Conservation (phyloP, 2,113 vertebrate genomes). For the Malurus alboscapulatus region DNA sequence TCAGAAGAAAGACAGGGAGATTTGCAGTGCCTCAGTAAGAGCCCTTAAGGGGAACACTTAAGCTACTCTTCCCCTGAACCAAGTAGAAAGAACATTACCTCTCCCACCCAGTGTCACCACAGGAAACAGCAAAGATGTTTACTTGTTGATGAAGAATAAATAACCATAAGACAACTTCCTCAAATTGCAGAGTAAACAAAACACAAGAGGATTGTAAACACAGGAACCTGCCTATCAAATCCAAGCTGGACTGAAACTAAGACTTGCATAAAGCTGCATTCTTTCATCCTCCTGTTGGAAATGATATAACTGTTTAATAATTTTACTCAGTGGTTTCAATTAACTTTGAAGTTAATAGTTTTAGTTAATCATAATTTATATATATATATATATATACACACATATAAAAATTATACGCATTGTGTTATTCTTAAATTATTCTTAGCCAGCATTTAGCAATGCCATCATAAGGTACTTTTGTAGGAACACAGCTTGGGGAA, state of each 20-base stretch:
- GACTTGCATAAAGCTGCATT: not conserved
- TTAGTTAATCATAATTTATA: not conserved
- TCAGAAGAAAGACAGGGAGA: not conserved
- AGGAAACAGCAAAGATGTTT: not conserved
- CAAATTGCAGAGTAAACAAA: not conserved
- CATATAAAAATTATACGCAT: not conserved
- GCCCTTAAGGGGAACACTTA: not conserved
- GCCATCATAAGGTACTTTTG: not conserved
- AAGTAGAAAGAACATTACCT: not conserved
- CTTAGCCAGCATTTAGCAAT: not conserved
- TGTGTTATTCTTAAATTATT: not conserved
- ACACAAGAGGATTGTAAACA: not conserved
- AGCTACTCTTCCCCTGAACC: not conserved
- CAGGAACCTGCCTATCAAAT: not conserved
- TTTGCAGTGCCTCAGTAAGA: not conserved
- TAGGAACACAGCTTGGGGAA: not conserved
- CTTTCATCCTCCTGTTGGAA: not conserved
- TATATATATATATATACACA: too few relatives aligned
- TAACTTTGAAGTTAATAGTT: not conserved
- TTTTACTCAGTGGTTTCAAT: not conserved
- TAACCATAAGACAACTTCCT: not conserved
- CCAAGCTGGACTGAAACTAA: not conserved
- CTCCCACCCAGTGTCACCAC: not conserved
- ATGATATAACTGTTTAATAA: rapidly evolving
- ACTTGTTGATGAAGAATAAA: not conserved